A percentile compares a stretch with the other conserved stretches of the same genome.
These are phyloP conservation scores for Colletes collaris DNA, from an alignment of 2,888 invertebrate genomes.

Conservation along the genomic window DNA sequence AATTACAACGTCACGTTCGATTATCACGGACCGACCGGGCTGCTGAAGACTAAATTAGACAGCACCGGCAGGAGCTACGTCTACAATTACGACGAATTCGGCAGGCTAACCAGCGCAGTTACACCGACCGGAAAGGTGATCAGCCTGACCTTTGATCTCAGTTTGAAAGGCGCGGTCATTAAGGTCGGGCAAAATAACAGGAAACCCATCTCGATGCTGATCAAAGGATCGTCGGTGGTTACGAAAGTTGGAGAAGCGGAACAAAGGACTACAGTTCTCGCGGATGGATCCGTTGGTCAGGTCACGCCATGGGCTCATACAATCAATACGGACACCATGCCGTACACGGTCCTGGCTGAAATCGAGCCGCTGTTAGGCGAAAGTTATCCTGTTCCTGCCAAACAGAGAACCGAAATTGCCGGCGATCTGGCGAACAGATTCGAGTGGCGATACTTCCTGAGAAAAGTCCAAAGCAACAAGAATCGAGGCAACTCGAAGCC, in stretches of 20 bases:
- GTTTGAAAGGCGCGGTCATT: constrained; percentile 94
- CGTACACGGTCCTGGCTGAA: constrained; percentile 95
- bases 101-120: constrained; percentile 94
- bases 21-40: constrained; percentile 95
- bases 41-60: constrained; percentile 94
- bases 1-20: constrained; percentile 97
- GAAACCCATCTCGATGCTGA: constrained; percentile 92
- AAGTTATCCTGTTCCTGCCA: constrained; percentile 95
- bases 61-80: constrained; percentile 95
- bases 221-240: constrained; percentile 93
- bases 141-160: constrained; percentile 94
- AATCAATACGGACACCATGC: constrained; percentile 94
- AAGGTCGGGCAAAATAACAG: constrained; percentile 92
- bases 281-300: constrained; percentile 92
- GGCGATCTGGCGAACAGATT: constrained; percentile 96
- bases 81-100: constrained; percentile 97
- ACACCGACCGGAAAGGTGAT: constrained; percentile 98
- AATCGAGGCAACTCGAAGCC: constrained; percentile 85
- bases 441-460: constrained; percentile 97
- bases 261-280: constrained; percentile 90
- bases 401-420: constrained; percentile 94
- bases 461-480: constrained; percentile 87
- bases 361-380: constrained; percentile 94
- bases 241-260: constrained; percentile 93
- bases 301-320: constrained; percentile 94